Base-by-base conservation (phyloP, 2,888 invertebrate genomes). In the Halictus ligatus region DNA sequence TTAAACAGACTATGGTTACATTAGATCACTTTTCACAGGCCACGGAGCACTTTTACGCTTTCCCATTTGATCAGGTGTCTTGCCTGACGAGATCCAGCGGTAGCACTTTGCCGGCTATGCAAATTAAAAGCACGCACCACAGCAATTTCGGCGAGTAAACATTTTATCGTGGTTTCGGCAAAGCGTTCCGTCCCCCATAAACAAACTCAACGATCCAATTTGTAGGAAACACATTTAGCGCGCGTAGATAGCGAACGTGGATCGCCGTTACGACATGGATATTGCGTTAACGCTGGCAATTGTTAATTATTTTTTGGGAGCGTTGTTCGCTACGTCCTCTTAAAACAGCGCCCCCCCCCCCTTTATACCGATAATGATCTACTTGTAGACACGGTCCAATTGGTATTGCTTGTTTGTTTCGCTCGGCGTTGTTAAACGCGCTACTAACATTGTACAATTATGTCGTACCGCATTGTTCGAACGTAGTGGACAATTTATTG, bases 171-270 rank as follows among this genome's bases (percentile, higher is more conserved):
- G 86, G 81, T 72, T 64, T 80, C 80, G 73, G 72, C 71, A 82
- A 90, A 90, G 85, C 84, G 87, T 88, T 90, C 84, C 75, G 73
- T 79, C 72, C 58, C 84, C 85, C 88, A 89, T 89, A 91, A 91
- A 89, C 87, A 88, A 90, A 90, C 87, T 58, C 58, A 48, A 35
- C 73, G 78, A 89, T 89, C 78, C 83, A 90, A 89, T 90, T 91
- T 84, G 85, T 78, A 81, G 69, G 83, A 83, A 84, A 86, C 85
- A 76, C 79, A 80, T 88, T 89, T 81, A 85, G 71, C 73, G 81
- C 73, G 80, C 77, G 76, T 54, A 46, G 75, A 76, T 48, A 78
- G 69, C 54, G 25, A 21, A 72, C 64, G 43, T 48, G 18, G 60
- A 54, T 60, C 75, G 8, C 80, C 76, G 46, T 50, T 58, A 46